A percentile compares a stretch with the other conserved stretches of the same genome.
These are phyloP conservation scores for Burhinus oedicnemus DNA, from an alignment of 2,113 vertebrate species.

Conservation along the genomic window DNA sequence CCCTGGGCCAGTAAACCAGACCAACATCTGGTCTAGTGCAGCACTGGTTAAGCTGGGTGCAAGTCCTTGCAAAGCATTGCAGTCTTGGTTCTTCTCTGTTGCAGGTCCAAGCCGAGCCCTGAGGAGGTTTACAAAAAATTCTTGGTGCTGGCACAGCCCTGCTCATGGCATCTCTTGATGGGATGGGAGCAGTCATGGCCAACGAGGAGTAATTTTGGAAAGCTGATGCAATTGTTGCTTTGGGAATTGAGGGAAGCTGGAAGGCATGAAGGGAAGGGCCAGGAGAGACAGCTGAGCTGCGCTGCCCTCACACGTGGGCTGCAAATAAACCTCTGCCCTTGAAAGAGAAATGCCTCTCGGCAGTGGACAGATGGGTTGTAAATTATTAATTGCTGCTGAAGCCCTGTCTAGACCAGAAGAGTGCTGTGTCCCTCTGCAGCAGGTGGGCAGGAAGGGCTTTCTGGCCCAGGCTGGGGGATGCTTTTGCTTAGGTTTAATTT, in stretches of 20 bases:
- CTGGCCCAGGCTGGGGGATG: neutral
- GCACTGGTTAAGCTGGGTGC: neutral
- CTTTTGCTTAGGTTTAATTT: neutral
- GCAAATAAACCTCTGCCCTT: neutral
- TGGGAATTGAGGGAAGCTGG: neutral
- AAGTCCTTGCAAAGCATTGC: neutral
- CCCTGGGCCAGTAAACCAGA: neutral
- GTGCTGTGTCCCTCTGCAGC: neutral
- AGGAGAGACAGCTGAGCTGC: neutral
- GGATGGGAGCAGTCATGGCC: neutral
- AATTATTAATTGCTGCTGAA: neutral
- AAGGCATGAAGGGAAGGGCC: neutral
- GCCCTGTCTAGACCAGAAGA: neutral
- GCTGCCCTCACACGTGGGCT: fast-evolving
- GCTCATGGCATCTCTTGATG: neutral
- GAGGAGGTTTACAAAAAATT: neutral
- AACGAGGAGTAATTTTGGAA: neutral
- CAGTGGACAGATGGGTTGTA: neutral
- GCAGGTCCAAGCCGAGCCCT: neutral
- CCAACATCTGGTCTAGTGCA: fast-evolving
- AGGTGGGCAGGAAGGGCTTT: neutral
- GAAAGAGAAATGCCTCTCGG: neutral
- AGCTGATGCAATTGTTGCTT: neutral
- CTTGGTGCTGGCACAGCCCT: neutral
- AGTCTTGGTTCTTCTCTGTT: neutral